phyloP scores from a whole-genome alignment of 2,113 vertebrate genomes.

The Perca schrenkii region DNA sequence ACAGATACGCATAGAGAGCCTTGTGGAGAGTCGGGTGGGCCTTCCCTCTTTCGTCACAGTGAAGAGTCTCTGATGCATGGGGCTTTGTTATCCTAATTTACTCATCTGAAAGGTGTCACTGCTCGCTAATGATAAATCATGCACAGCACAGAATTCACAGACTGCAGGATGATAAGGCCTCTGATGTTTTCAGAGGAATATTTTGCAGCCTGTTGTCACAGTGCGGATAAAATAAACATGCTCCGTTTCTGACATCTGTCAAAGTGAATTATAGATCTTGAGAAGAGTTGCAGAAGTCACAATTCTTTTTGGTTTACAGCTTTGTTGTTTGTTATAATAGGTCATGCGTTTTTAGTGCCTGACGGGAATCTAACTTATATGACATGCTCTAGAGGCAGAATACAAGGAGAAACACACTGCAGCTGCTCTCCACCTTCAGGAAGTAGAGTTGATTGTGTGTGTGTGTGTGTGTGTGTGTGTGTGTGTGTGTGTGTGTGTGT shows the following conservation, averaged over 20 bases:
- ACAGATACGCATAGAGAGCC: not conserved
- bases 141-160: conserved; percentile 12
- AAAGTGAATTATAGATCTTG: conserved; percentile 72
- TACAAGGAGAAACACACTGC: conserved; percentile 37
- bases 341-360: conserved; percentile 55
- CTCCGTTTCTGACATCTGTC: conserved; percentile 74
- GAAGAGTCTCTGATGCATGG: conserved; percentile 31
- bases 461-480: conserved; percentile 9
- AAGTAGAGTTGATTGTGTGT: conserved; percentile 25
- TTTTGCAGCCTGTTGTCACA: conserved; percentile 63
- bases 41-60: conserved; percentile 16
- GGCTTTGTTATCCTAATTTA: conserved; percentile 57
- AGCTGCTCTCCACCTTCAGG: conserved; percentile 70
- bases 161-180: conserved; percentile 22
- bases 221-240: conserved; percentile 62
- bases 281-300: conserved; percentile 61
- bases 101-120: conserved; percentile 30
- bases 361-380: conserved; percentile 51
- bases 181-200: conserved; percentile 46
- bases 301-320: conserved; percentile 56
- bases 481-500: conserved; percentile 7
- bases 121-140: conserved; percentile 49
- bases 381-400: conserved; percentile 61
- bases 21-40: not conserved
- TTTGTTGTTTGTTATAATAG: conserved; percentile 67